Evolutionary conservation across 92 coral and sea anemone genomes (phyloP).

Genomic region (Paragorgia papillata): DNA sequence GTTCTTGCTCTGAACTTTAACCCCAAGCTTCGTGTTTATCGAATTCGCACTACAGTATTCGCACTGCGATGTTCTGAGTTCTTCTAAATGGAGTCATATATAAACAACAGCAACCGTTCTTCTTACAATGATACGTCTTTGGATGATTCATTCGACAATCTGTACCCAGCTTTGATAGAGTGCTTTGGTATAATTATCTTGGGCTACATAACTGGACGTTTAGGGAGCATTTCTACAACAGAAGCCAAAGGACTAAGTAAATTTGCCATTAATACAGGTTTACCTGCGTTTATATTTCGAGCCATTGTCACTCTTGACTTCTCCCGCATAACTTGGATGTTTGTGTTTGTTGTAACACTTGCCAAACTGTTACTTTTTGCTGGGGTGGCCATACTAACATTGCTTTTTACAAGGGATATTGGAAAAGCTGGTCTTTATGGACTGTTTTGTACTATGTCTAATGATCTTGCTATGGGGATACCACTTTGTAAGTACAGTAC

Average conservation of each 20-base stretch:
- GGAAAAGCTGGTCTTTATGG: conserved; percentile 90
- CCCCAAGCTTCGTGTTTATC: no score
- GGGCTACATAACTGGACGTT: conserved; percentile 83
- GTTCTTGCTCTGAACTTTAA: no score
- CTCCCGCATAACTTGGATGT: conserved; percentile 74
- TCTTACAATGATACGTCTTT: neutral
- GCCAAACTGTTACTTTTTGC: conserved; percentile 53
- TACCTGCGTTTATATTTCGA: conserved; percentile 80
- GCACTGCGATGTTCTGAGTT: no score
- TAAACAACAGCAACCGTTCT: no score
- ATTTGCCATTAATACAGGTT: conserved; percentile 65
- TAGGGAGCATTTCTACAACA: conserved; percentile 75
- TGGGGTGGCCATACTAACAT: conserved; percentile 46
- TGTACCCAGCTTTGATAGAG: conserved; percentile 77
- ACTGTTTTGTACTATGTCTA: conserved; percentile 80
- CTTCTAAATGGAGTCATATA: no score
- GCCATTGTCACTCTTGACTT: conserved; percentile 77
- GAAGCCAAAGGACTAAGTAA: conserved; percentile 81
- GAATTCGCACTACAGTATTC: no score
- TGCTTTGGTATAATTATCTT: conserved; percentile 75
- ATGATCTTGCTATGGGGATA: conserved; percentile 85
- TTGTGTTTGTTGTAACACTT: conserved; percentile 71
- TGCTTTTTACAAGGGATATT: conserved; percentile 62
- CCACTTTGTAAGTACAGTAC: conserved; percentile 81
- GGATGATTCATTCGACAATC: conserved; percentile 59